These are phyloP conservation scores for Ptilorrhoa leucosticta DNA, from an alignment of 2,113 vertebrate species.

Conservation along the genomic window DNA sequence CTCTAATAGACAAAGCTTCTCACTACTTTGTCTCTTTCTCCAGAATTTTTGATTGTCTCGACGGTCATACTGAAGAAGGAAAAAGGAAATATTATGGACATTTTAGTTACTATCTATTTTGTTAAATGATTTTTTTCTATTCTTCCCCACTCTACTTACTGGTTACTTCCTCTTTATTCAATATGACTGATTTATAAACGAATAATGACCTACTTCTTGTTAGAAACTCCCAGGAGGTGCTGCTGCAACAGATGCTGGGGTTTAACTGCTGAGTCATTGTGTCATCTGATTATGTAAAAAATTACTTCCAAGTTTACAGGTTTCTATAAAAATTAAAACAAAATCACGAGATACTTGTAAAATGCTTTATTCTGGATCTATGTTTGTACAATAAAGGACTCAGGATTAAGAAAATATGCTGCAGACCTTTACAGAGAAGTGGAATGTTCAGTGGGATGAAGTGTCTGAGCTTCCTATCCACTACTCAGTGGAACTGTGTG, in stretches of 20 bases:
- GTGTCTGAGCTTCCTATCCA: not conserved
- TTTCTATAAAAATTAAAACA: not conserved
- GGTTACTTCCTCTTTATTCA: constrained; percentile 61
- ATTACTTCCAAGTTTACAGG: not conserved
- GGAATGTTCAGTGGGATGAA: not conserved
- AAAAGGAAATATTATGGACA: not conserved
- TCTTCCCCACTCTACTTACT: constrained; percentile 35
- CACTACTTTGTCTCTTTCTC: not conserved
- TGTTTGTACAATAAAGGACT: not conserved
- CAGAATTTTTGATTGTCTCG: not conserved
- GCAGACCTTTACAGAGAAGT: not conserved
- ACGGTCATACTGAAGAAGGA: not conserved
- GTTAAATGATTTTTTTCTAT: constrained; percentile 21
- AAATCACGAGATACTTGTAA: not conserved
- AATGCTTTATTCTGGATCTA: not conserved
- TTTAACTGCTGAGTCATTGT: constrained; percentile 63
- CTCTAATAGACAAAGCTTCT: not conserved
- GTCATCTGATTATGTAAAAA: constrained; percentile 38
- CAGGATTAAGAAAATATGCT: not conserved
- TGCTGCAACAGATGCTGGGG: not conserved
- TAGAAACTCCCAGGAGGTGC: constrained; percentile 65
- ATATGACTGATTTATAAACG: constrained; percentile 53
- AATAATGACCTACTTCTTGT: constrained; percentile 56
- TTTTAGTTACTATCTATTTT: not conserved
- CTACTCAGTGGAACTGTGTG: not conserved